These are phyloP conservation scores for Strigamia crassipes DNA, from an alignment of 2,888 invertebrate genomes.

Conservation along the genomic window DNA sequence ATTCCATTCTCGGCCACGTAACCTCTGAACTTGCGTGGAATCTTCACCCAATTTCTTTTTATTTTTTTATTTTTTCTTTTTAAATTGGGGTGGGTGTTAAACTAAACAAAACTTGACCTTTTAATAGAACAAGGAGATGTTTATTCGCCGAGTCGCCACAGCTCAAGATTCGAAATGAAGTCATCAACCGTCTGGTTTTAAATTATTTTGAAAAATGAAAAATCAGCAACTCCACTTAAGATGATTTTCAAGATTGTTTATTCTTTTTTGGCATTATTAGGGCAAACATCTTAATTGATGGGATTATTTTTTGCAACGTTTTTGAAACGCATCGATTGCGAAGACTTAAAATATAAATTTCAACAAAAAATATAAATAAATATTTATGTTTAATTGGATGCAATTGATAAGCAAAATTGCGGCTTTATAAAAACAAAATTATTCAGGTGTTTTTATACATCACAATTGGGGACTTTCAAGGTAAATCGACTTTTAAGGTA, in stretches of 20 bases:
- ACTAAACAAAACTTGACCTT: constrained; percentile 25
- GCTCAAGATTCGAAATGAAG: not conserved
- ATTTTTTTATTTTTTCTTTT: not conserved
- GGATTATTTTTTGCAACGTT: too few relatives aligned
- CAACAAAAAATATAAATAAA: too few relatives aligned
- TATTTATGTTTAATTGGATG: too few relatives aligned
- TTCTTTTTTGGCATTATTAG: not conserved
- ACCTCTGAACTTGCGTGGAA: not conserved
- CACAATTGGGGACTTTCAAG: not conserved
- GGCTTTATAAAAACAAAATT: too few relatives aligned
- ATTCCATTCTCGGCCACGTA: not conserved
- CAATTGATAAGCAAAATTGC: too few relatives aligned
- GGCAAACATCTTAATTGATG: not conserved
- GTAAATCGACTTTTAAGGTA: not conserved
- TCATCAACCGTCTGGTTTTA: not conserved
- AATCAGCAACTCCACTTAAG: not conserved
- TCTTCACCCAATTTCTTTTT: not conserved
- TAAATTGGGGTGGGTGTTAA: constrained; percentile 3
- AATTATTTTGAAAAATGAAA: not conserved
- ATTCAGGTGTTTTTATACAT: too few relatives aligned
- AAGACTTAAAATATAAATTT: not conserved
- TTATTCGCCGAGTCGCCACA: constrained; percentile 12
- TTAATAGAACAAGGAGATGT: constrained; percentile 4
- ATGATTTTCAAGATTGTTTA: not conserved
- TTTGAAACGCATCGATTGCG: too few relatives aligned